These are phyloP conservation scores for Masticophis lateralis DNA, from an alignment of 2,797 vertebrate species.

Conservation along the genomic window DNA sequence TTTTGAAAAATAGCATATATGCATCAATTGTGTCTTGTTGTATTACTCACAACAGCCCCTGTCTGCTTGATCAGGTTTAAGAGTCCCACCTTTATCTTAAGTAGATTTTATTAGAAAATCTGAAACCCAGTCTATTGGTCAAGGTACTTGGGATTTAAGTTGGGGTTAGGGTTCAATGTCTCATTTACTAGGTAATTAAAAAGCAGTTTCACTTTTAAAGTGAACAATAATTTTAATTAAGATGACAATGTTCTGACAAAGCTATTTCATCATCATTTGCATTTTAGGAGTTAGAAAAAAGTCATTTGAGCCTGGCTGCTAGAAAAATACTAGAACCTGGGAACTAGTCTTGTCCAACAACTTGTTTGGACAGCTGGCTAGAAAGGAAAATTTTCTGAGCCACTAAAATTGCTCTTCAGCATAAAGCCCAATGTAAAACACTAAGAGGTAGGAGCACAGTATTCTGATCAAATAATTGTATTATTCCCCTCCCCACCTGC, in stretches of 20 bases:
- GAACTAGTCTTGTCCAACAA: constrained; percentile 15
- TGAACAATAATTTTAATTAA: neutral
- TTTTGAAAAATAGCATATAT: neutral
- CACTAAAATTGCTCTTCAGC: neutral
- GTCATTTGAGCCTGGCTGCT: constrained; percentile 34
- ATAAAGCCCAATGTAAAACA: neutral
- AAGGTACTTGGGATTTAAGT: neutral
- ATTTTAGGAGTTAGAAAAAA: neutral
- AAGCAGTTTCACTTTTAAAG: neutral
- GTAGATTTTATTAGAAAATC: too few species aligned
- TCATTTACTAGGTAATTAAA: neutral
- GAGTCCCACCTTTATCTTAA: neutral
- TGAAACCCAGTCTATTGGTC: neutral
- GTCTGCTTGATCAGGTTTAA: neutral
- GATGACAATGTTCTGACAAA: neutral
- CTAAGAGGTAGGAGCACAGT: neutral
- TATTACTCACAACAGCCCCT: neutral
- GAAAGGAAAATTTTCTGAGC: constrained; percentile 7
- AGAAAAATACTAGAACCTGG: constrained; percentile 33
- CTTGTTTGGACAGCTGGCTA: constrained; percentile 41
- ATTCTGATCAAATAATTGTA: neutral
- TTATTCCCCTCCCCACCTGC: neutral
- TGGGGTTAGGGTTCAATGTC: neutral
- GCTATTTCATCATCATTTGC: neutral
- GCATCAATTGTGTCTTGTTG: neutral